Percentiles rank a stretch among this genome's conserved stretches.
These are phyloP conservation scores for Eufriesea mexicana DNA, from an alignment of 1,140 invertebrate species.

Conservation along the genomic window DNA sequence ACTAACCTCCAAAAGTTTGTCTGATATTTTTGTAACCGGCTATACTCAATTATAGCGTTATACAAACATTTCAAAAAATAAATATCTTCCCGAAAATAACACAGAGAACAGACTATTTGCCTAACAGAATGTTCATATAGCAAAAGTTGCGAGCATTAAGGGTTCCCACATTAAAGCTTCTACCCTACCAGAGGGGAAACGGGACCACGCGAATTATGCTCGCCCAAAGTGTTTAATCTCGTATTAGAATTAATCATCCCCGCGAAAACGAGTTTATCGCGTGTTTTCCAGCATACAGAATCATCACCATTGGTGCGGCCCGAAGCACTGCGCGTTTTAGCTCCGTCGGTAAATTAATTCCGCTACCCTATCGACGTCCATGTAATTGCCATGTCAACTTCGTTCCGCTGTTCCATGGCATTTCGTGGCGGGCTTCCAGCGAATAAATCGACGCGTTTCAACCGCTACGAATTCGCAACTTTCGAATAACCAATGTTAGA, in stretches of 20 bases:
- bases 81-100: no score
- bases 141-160: no score
- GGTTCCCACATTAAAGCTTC: no score
- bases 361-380: constrained; percentile 2
- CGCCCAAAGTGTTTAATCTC: not conserved
- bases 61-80: no score
- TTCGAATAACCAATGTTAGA: constrained; percentile 37
- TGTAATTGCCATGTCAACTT: constrained; percentile 28
- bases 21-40: no score
- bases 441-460: constrained; percentile 24
- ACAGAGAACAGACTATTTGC: no score
- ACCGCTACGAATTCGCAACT: constrained; percentile 27
- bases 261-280: not conserved
- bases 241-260: not conserved
- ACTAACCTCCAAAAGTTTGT: no score
- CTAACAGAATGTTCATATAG: no score
- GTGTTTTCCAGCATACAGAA: not conserved
- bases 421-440: not conserved
- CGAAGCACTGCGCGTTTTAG: not conserved
- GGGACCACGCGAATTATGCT: not conserved
- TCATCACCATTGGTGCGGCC: not conserved
- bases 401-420: not conserved
- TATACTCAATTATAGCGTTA: no score
- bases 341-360: constrained; percentile 5
- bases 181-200: not conserved